Conservation (phyloP, 2,797 vertebrate genomes). For the Lacerta bilineata region DNA sequence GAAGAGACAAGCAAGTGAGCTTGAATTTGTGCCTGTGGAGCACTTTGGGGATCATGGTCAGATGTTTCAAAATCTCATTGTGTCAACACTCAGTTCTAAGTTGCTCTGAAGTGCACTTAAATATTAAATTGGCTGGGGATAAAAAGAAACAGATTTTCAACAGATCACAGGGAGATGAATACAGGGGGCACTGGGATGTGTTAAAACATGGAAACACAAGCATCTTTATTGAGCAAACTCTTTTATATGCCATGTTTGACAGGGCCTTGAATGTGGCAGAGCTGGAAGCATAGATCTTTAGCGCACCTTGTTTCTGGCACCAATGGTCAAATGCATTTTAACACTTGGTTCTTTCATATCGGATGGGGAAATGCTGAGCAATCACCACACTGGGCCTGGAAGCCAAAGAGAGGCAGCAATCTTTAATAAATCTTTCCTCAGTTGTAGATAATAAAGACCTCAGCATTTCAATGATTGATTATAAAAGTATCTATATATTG, state of each 20-base stretch:
- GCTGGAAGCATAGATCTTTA: background rate
- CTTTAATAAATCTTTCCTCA: background rate
- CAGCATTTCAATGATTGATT: too few relatives aligned
- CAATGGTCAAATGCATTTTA: background rate
- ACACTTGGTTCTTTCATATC: background rate
- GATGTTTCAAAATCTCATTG: slow-evolving; percentile 6
- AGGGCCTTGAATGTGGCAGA: background rate
- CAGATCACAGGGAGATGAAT: background rate
- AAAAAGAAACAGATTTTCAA: slow-evolving; percentile 21
- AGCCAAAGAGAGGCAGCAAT: background rate
- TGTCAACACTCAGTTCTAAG: slow-evolving; percentile 25
- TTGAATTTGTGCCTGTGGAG: background rate
- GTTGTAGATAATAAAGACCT: background rate
- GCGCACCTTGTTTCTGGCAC: slow-evolving; percentile 9
- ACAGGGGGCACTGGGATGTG: background rate
- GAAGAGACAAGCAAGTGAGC: slow-evolving; percentile 13
- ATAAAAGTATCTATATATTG: background rate
- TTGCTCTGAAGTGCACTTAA: slow-evolving; percentile 1
- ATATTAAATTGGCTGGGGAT: slow-evolving; percentile 24
- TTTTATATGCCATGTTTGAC: background rate
- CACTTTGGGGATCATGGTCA: background rate
- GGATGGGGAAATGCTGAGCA: background rate
- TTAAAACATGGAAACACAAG: background rate
- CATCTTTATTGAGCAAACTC: background rate
- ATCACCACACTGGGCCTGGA: background rate